A percentile compares a stretch with the other conserved stretches of the same genome.
Evolutionary conservation across 2,888 invertebrate species (phyloP).

Genomic region (Drosophila meridiana): DNA sequence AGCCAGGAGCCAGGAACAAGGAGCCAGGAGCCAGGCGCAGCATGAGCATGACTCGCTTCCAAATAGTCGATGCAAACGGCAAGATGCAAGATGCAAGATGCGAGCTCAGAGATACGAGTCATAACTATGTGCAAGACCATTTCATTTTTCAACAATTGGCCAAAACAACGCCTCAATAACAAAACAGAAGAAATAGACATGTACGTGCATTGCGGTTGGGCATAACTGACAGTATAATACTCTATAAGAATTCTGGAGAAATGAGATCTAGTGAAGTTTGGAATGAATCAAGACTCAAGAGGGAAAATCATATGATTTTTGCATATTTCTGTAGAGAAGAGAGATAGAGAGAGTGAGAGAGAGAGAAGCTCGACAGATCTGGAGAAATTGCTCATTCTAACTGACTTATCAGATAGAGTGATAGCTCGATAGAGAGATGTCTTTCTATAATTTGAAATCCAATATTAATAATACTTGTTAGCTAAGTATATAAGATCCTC

Average conservation of each 20-base stretch:
- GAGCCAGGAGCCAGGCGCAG: neutral
- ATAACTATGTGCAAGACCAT: conserved; percentile 78
- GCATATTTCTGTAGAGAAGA: neutral
- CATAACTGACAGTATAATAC: neutral
- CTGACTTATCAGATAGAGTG: too few relatives aligned
- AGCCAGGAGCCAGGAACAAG: conserved; percentile 56
- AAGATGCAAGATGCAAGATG: conserved; percentile 30
- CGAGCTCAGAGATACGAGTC: conserved; percentile 13
- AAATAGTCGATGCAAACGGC: conserved; percentile 1
- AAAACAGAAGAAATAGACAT: neutral
- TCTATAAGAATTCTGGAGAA: neutral
- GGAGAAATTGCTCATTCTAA: too few relatives aligned
- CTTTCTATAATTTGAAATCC: neutral
- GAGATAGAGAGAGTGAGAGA: too few relatives aligned
- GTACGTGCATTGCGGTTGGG: too few relatives aligned
- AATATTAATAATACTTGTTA: too few relatives aligned
- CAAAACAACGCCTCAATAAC: conserved; percentile 73
- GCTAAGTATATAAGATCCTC: too few relatives aligned
- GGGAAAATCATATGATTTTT: neutral
- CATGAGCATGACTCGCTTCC: conserved; percentile 20
- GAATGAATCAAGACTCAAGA: neutral
- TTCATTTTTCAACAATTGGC: conserved; percentile 80
- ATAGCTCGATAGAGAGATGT: too few relatives aligned
- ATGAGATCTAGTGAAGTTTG: too few relatives aligned
- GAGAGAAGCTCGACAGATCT: too few relatives aligned